Percentiles rank a stretch among this genome's conserved stretches.
These are phyloP conservation scores for Prinia subflava DNA, from an alignment of 2,113 vertebrate species.

Conservation along the genomic window DNA sequence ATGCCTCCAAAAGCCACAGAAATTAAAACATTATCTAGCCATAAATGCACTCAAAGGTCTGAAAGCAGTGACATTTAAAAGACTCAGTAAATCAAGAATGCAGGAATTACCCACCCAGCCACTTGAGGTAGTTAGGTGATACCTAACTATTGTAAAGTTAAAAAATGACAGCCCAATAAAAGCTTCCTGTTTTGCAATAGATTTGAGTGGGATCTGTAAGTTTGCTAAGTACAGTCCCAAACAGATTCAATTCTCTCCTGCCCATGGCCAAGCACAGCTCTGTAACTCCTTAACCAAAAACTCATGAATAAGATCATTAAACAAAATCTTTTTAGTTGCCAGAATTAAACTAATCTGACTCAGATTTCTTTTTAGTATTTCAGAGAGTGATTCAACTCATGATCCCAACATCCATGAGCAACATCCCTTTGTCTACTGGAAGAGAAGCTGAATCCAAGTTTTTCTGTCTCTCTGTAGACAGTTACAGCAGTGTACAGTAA, in stretches of 20 bases:
- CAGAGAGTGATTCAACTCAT: neutral
- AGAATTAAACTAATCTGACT: neutral
- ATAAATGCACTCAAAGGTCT: neutral
- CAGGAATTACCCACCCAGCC: neutral
- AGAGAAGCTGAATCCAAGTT: neutral
- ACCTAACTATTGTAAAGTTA: neutral
- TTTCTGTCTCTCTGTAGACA: neutral
- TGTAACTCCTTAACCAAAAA: neutral
- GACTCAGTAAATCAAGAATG: neutral
- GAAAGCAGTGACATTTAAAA: neutral
- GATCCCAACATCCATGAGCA: neutral
- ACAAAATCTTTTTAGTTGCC: neutral
- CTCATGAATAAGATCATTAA: neutral
- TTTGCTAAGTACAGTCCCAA: neutral
- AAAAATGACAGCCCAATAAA: neutral
- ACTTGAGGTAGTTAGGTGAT: neutral
- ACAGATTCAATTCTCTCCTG: neutral
- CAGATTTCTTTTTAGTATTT: neutral
- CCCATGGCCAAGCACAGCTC: neutral
- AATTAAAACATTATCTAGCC: neutral
- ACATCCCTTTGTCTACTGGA: neutral
- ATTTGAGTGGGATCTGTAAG: neutral
- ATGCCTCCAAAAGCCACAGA: neutral
- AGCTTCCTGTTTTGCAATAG: neutral
- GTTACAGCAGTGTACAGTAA: neutral